Evolutionary conservation across 2,113 vertebrate species (phyloP), one percentile per base, ranked within the genome.

Genomic region (Lipophrys pholis): DNA sequence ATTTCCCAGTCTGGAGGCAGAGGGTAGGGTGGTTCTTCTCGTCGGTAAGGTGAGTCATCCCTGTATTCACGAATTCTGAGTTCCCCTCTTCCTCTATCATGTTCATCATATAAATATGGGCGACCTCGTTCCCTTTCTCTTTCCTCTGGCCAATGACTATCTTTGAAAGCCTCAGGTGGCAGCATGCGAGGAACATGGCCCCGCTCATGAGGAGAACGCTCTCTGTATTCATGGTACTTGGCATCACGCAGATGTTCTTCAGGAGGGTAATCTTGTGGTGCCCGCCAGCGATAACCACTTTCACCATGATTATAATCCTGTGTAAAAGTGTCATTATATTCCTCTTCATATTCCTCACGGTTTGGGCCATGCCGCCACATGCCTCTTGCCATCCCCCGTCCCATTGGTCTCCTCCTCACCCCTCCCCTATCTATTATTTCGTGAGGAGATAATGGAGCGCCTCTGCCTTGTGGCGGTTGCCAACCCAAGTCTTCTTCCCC

Each of bases 1-100:
- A 94, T 94, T 72, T 97, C 95, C 96, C 96, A 97, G 1, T 96
- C 95, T 69, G 93, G 87, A 70, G 91, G 80, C 15, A 92, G 92
- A 73, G 89, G 85, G 67, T 94, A 96, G 55, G 95, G 46, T 52
- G 92, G 87, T 45, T 95, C 95, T 48, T 95, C 95, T 40, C 85
- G 88, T 79, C 94, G 94, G 0, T 93, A 92, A 42, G 93, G 89
- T 0, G 92, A 89, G 62, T 95, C 94, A 43, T 96, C 95, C 16
- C 94, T 89, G 88, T 96, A 98, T 51, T 97, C 96, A 65, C 93
- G 93, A 75, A 95, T 92, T 84, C 96, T 93, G 57, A 96, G 88
- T 62, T 96, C 97, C 2, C 94, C 94, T 58, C 95, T 94, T 52
- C 95, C 93, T 65, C 92, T 85, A 57, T 94, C 89, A 56, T 94